Evolutionary conservation across 1,140 invertebrate genomes (phyloP), one percentile per base, ranked within the genome.

Genomic region (Araneus ventricosus): DNA sequence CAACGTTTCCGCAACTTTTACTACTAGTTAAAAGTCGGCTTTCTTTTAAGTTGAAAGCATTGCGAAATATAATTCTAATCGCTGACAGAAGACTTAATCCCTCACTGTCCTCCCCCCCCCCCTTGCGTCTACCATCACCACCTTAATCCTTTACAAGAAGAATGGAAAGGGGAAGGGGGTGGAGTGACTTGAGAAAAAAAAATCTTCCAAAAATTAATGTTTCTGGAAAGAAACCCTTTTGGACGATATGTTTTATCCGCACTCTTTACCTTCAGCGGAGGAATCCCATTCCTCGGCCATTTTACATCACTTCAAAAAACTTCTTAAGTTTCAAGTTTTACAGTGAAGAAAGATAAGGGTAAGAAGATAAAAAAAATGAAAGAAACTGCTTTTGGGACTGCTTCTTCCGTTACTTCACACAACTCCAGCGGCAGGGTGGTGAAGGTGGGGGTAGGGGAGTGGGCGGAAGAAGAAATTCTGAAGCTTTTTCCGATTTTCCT

Each of bases 221-320:
- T 88, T 30, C 91, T 79, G 41, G 61, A 91, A 67, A 91, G 39
- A 91, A 84, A 88, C 91, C 67, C 91, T 88, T 88, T 59, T 39
- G 85, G 45, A 88, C 67, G 85, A 59, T 88, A 93, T 88, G 70
- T 86, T 87, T 87, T 86, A 92, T 93, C 63, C 80, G 59, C 84
- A 87, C 84, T 79, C 91, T 93, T 61, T 86, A 84, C 75, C 90
- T 86, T 27, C 27, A 17, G 61, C 41, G 90, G 61, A 41, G 57
- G 90, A 88, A 87, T 87, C 82, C 52, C n/a, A 27, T 87, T 90
- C 88, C 91, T 91, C 57, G 52, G 67, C 91, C 84, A 87, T 92
- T 87, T 92, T 87, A 92, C 91, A 92, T 92, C 84, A 87, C 85
- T 93, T 88, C 91, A 93, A 93, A 87, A 92, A 93, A 93, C 82